Evolutionary conservation across 2,797 vertebrate species (phyloP).

Genomic region (Pseudomugil tenellus): DNA sequence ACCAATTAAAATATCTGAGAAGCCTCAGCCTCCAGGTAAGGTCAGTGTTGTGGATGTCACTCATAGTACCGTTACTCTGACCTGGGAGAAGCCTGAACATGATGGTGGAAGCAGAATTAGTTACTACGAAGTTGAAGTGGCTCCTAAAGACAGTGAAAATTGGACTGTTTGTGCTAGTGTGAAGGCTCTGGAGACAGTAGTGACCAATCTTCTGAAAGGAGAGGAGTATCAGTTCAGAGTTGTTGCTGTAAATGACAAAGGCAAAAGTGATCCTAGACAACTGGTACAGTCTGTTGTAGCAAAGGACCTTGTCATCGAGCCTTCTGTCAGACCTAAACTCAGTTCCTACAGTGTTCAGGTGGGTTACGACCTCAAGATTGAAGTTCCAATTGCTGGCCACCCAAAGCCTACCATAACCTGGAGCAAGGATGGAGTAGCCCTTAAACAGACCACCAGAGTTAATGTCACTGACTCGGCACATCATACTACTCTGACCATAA

Average conservation of each 20-base stretch:
- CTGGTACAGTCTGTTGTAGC: slow-evolving; percentile 90
- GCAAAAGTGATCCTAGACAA: slow-evolving; percentile 94
- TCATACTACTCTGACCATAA: slow-evolving; percentile 88
- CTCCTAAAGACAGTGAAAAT: slow-evolving; percentile 90
- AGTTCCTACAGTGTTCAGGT: slow-evolving; percentile 93
- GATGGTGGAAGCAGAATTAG: slow-evolving; percentile 97
- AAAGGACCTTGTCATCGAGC: slow-evolving; percentile 95
- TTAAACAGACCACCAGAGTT: slow-evolving; percentile 97
- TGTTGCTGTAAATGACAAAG: slow-evolving; percentile 95
- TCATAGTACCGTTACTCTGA: slow-evolving; percentile 88
- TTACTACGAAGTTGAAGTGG: slow-evolving; percentile 94
- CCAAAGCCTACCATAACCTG: slow-evolving; percentile 94
- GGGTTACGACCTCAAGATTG: slow-evolving; percentile 95
- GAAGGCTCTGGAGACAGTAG: slow-evolving; percentile 89
- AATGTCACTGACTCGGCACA: slow-evolving; percentile 88
- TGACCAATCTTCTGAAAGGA: slow-evolving; percentile 91
- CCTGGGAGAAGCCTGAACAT: slow-evolving; percentile 95
- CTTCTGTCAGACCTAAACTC: slow-evolving; percentile 88
- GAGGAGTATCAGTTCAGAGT: slow-evolving; percentile 97
- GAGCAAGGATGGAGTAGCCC: slow-evolving; percentile 90
- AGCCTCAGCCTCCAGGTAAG: slow-evolving; percentile 97
- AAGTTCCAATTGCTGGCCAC: slow-evolving; percentile 93
- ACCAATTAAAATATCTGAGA: slow-evolving; percentile 95
- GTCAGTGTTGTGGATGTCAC: slow-evolving; percentile 94
- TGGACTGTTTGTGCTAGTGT: slow-evolving; percentile 93